Evolutionary conservation across 2,797 vertebrate species (phyloP), one percentile per base, ranked within the genome.

Genomic region (Gorsachius magnificus): DNA sequence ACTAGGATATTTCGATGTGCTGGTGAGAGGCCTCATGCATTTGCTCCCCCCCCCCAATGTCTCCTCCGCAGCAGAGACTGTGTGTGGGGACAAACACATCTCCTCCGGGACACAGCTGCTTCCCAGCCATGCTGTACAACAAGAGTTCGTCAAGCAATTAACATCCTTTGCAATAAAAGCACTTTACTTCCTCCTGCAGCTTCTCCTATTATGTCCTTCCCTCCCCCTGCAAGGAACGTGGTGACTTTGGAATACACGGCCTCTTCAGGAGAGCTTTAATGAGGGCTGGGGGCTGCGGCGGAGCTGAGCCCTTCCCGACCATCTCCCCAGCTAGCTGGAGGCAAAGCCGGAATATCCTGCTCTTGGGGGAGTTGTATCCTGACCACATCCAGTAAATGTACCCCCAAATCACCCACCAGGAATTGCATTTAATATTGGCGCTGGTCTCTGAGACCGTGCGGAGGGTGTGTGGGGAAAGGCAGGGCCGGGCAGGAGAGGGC

Each of bases 371-470:
- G 11, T 35, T 26, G 36, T 57, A 35, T 53, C 66, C 51, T 61
- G 58, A 12, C 16, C 36, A 5, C 14, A 38, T 17, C 58, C 31
- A 3, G 13, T 38, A 54, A 81, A 63, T 35, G 12, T 1, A 43
- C 6, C 18, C 48, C 45, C 38, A 48, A 28, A 43, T 58, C 21
- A 11, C 50, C 20, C 38, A 9, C 22, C 48, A 43, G 74, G 36
- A 66, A 9, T 5, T 51, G 41, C 21, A 2, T 33, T 48, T 22
- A 35, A 9, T 18, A 3, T 29, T 57, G 74, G 82, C 5, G 24
- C 26, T 26, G 65, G 12, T 53, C 48, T 74, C 38, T 20, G 65
- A 63, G 38, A 22, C 41, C 0, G 0, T 15, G 64, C 0, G 0
- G 51, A 38, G 28, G 14, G 11, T 2, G 6, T 6, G 21, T 25